Conservation (phyloP, 2,113 vertebrate genomes). For the Progne subis region DNA sequence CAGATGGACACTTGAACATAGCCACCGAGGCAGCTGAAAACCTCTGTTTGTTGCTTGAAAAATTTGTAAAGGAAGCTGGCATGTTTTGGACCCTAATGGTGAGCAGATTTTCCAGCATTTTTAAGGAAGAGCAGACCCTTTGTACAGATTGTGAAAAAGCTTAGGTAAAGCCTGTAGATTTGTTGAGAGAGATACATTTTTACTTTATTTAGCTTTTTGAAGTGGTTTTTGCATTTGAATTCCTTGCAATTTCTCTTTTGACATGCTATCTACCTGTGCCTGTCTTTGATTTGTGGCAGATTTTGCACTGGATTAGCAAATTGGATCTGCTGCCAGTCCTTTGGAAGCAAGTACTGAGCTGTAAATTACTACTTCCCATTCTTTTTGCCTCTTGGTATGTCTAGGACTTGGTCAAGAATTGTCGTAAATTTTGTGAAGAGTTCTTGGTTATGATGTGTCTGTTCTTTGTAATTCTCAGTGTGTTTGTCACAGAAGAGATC, state of each 20-base stretch:
- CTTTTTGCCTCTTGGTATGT: neutral
- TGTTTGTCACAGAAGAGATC: neutral
- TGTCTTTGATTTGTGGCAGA: constrained; percentile 1
- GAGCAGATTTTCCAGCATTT: neutral
- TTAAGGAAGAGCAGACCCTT: neutral
- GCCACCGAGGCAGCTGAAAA: neutral
- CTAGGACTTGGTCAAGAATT: neutral
- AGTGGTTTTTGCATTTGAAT: neutral
- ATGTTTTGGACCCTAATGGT: neutral
- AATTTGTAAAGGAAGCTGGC: neutral
- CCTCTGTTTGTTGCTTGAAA: neutral
- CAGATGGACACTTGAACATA: neutral
- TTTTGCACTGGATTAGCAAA: neutral
- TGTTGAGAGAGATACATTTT: neutral
- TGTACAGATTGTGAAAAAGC: neutral
- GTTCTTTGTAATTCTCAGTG: neutral
- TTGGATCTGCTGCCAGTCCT: neutral
- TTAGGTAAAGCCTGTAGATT: neutral
- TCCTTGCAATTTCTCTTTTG: neutral
- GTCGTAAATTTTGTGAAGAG: neutral
- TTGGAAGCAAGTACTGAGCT: constrained; percentile 2
- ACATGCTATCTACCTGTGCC: neutral
- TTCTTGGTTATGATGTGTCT: neutral
- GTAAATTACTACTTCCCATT: neutral
- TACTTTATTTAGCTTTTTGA: neutral